Base-by-base conservation (phyloP, 1,140 invertebrate genomes). In the Bombus haemorrhoidalis region DNA sequence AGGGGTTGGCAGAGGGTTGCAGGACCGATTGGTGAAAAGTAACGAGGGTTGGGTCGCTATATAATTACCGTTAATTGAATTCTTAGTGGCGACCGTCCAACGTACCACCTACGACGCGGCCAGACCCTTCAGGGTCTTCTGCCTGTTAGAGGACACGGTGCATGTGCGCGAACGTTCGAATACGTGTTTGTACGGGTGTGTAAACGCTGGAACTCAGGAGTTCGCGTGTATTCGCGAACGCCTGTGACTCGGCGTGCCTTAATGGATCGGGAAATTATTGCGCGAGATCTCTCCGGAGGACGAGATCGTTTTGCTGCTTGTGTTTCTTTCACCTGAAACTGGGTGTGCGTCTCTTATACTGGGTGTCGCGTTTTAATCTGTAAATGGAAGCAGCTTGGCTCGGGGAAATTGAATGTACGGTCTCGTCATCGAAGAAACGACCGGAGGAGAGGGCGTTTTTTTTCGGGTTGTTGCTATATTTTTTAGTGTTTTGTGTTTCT, bases 21-120 rank as follows among this genome's bases (percentile, higher is more conserved):
- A 41, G 71, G 79, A 74, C 75, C 80, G 85, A 73, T 43, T 53
- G 81, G 82, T 81, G 86, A 62, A 83, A 90, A 90, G 87, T 86
- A 86, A 76, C 85, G 88, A 89, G 88, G 86, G 85, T 15, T 76
- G 84, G 91, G 86, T 90, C 87, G 91, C 88, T 86, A 90, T 93
- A 91, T 93, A 94, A 94, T 94, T 94, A 94, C 91, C 91, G 91
- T 94, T 94, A 94, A 94, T 94, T 94, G 93, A 94, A 94, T 93
- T 93, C 93, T 94, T 91, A 91, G 93, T 93, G 92, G 91, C 91
- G 81, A 32, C 81, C 89, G 92, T 92, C 92, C 93, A 93, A 92
- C 81, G 79, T 74, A 62, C 81, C 85, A 81, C 76, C 85, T 53
- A 87, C 77, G 76, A 76, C 41, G 76, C 62, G 83, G 53, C n/a